A percentile compares a stretch with the other conserved stretches of the same genome.
phyloP scores from a whole-genome alignment of 2,888 invertebrate species.

The Harpalus rubripes region DNA sequence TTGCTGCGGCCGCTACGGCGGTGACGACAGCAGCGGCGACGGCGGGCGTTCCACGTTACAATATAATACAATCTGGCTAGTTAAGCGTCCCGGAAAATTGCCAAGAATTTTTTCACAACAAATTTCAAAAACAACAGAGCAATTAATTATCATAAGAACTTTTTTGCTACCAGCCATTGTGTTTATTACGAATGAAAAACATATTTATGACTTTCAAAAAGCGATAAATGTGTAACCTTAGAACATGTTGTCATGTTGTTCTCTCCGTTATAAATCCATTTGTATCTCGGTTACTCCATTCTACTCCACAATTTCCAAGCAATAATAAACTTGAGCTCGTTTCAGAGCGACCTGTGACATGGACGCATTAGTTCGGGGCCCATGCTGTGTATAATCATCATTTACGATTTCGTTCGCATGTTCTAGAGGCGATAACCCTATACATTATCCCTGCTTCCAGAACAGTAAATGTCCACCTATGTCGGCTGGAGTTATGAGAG shows the following conservation, averaged over 20 bases:
- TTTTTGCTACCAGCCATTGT: too few species aligned
- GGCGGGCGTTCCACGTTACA: too few species aligned
- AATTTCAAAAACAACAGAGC: too few species aligned
- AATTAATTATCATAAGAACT: too few species aligned
- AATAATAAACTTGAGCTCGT: conserved; percentile 22
- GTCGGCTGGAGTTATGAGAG: background rate
- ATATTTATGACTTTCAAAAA: background rate
- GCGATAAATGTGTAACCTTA: background rate
- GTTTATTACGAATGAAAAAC: too few species aligned
- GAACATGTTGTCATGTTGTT: background rate
- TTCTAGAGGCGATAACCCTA: conserved; percentile 31
- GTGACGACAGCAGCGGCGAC: too few species aligned
- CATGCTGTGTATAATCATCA: conserved; percentile 30
- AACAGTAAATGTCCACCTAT: conserved; percentile 17
- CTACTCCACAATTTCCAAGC: conserved; percentile 12
- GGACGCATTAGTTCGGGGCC: conserved; percentile 20
- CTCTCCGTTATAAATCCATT: conserved; percentile 5
- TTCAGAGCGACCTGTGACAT: conserved; percentile 11
- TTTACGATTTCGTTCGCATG: conserved; percentile 32
- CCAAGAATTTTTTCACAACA: too few species aligned
- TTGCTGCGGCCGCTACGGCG: too few species aligned
- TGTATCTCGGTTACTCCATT: background rate
- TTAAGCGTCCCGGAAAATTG: too few species aligned
- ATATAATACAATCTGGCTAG: too few species aligned
- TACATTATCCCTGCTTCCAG: conserved; percentile 24